Conservation (phyloP, 2,888 invertebrate genomes). For the Beris morrisii region DNA sequence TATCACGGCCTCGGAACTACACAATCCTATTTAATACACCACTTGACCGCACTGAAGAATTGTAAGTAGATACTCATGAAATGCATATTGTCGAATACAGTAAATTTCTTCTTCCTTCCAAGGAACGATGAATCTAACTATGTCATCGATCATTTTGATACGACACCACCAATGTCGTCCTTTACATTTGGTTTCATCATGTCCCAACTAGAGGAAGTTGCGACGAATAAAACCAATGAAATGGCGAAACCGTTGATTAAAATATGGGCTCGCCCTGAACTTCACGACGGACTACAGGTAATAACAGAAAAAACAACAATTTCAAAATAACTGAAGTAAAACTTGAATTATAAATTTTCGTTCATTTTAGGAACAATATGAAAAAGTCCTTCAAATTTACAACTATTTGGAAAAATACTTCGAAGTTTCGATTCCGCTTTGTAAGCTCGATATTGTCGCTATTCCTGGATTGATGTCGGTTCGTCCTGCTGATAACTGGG, state of each 20-base stretch:
- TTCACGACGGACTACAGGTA: slow-evolving; percentile 56
- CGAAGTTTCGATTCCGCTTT: slow-evolving; percentile 66
- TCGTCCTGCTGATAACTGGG: slow-evolving; percentile 78
- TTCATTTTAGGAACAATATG: slow-evolving; percentile 59
- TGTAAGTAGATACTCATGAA: slow-evolving; percentile 57
- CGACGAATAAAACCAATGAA: slow-evolving; percentile 38
- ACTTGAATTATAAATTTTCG: background rate
- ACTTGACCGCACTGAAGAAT: slow-evolving; percentile 60
- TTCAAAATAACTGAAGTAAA: slow-evolving; percentile 3
- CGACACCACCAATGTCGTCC: slow-evolving; percentile 75
- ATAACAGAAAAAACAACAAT: background rate
- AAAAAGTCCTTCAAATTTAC: slow-evolving; percentile 63
- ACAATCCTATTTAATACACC: slow-evolving; percentile 68
- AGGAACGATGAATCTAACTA: slow-evolving; percentile 56
- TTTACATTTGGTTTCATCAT: slow-evolving; percentile 74
- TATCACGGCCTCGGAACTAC: slow-evolving; percentile 62
- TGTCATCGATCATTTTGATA: slow-evolving; percentile 69
- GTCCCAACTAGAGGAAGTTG: slow-evolving; percentile 62
- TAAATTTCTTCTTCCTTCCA: background rate
- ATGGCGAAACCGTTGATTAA: slow-evolving; percentile 50
- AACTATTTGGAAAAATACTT: slow-evolving; percentile 65
- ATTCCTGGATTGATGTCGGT: slow-evolving; percentile 71
- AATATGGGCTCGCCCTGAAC: slow-evolving; percentile 56
- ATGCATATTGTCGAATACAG: background rate
- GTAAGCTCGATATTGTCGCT: slow-evolving; percentile 72